Percentiles rank a stretch among this genome's conserved stretches.
Evolutionary conservation across 2,113 vertebrate genomes (phyloP).

Genomic region (Recurvirostra avosetta): DNA sequence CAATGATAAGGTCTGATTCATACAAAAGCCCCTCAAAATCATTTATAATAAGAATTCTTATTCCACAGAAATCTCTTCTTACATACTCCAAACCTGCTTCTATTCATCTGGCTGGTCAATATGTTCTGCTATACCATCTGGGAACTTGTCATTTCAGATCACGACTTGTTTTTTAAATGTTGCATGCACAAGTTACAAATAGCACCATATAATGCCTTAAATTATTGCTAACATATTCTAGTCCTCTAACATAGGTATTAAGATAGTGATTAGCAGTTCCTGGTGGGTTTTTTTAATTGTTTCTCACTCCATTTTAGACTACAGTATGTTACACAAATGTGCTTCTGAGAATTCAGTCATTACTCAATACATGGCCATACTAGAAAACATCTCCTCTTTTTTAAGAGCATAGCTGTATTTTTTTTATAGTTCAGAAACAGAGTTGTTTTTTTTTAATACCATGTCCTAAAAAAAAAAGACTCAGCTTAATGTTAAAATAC

Average conservation of each 20-base stretch:
- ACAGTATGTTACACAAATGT: not conserved
- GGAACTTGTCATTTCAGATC: constrained; percentile 68
- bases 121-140: not conserved
- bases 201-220: not conserved
- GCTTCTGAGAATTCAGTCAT: not conserved
- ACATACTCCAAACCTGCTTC: not conserved
- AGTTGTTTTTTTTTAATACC: not conserved
- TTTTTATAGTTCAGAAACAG: not conserved
- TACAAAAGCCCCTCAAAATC: not conserved
- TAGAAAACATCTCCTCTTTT: not conserved
- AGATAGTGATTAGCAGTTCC: not conserved
- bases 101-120: not conserved
- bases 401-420: not conserved
- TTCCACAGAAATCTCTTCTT: not conserved
- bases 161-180: constrained; percentile 55
- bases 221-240: not conserved
- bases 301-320: not conserved
- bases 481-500: not conserved
- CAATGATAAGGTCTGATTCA: not conserved
- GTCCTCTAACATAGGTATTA: not conserved
- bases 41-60: not conserved
- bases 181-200: not conserved
- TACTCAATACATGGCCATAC: not conserved
- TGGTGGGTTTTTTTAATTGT: not conserved
- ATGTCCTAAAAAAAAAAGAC: not conserved